These are phyloP conservation scores for Abrostola triplasia DNA, from an alignment of 2,888 invertebrate genomes.

Conservation along the genomic window DNA sequence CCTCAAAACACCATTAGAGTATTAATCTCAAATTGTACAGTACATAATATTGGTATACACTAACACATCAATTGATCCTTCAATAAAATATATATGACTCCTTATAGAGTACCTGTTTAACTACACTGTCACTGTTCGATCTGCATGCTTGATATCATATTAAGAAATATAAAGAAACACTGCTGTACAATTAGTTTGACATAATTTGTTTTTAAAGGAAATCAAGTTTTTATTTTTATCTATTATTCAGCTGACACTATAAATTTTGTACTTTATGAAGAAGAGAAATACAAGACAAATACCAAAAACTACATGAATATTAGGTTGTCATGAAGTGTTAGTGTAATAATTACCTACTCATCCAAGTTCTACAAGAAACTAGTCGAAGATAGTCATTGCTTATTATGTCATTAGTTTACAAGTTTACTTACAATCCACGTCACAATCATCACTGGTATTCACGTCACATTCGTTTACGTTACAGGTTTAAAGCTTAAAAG, in stretches of 20 bases:
- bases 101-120: background rate
- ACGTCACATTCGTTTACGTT: constrained; percentile 34
- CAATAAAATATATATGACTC: constrained; percentile 6
- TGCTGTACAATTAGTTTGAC: too few species aligned
- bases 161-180: too few species aligned
- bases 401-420: constrained; percentile 38
- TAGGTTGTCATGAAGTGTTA: constrained; percentile 29
- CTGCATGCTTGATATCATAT: too few species aligned
- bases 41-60: constrained; percentile 28
- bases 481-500: constrained; percentile 55
- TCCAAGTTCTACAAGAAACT: constrained; percentile 34
- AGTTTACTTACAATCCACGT: constrained; percentile 36
- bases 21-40: constrained; percentile 47
- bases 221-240: background rate
- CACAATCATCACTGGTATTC: constrained; percentile 32
- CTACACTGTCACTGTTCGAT: background rate
- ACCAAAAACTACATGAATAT: constrained; percentile 3
- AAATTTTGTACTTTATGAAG: constrained; percentile 36
- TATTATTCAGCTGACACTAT: background rate
- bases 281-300: background rate
- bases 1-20: constrained; percentile 51
- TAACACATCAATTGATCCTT: constrained; percentile 18
- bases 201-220: too few species aligned
- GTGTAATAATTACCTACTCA: constrained; percentile 24
- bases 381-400: constrained; percentile 25